Conservation (phyloP, 2,888 invertebrate species). For the Craniophora ligustri region DNA sequence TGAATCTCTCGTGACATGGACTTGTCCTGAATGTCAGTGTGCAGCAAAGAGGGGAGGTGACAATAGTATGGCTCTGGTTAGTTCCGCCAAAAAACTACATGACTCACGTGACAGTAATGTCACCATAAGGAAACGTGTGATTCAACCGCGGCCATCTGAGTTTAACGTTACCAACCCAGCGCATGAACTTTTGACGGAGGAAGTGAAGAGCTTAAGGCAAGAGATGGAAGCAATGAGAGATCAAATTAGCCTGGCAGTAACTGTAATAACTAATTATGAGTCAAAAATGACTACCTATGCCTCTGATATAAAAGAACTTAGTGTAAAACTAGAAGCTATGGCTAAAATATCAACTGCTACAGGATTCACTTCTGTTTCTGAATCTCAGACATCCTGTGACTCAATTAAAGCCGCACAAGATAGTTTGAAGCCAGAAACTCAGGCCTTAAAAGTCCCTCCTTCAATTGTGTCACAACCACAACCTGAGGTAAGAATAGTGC, state of each 20-base stretch:
- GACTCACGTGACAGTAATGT: not conserved
- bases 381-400: not conserved
- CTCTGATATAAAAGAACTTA: not conserved
- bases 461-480: not conserved
- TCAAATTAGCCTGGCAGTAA: not conserved
- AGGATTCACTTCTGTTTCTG: not conserved
- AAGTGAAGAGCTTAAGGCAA: not conserved
- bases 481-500: no score
- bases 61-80: not conserved
- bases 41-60: not conserved
- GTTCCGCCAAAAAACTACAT: not conserved
- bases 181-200: not conserved
- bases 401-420: not conserved
- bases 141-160: not conserved
- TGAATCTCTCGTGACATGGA: not conserved
- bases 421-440: no score
- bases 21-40: not conserved
- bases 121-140: not conserved
- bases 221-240: not conserved
- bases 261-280: not conserved
- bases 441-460: not conserved
- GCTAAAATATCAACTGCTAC: not conserved
- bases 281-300: not conserved
- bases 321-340: no score
- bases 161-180: not conserved